A percentile compares a stretch with the other conserved stretches of the same genome.
Conservation (phyloP, 2,113 vertebrate species). For the Melospiza melodia region DNA sequence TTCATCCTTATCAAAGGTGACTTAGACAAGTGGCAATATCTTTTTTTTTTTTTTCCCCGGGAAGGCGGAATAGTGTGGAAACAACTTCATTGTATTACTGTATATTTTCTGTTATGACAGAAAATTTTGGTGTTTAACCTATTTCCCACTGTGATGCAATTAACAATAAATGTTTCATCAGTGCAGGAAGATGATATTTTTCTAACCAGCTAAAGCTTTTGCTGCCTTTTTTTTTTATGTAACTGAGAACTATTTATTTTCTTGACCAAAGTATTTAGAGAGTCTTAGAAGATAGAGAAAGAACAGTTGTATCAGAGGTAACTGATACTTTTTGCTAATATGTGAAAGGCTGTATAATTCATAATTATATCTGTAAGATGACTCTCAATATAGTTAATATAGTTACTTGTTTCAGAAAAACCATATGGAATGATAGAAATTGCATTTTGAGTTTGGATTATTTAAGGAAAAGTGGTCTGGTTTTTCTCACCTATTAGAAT, state of each 20-base stretch:
- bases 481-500: not conserved
- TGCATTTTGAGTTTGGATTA: not conserved
- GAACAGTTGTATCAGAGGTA: not conserved
- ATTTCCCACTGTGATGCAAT: not conserved
- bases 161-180: not conserved
- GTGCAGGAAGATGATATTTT: not conserved
- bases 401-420: not conserved
- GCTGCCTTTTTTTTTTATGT: not conserved
- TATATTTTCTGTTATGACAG: conserved; percentile 1
- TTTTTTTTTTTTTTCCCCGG: not conserved
- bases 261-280: not conserved
- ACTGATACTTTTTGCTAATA: not conserved
- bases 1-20: not conserved
- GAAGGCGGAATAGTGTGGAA: not conserved
- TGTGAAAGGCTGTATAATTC: not conserved
- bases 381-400: not conserved
- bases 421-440: not conserved
- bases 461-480: not conserved
- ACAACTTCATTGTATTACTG: not conserved
- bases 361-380: not conserved
- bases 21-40: not conserved
- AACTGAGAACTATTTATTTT: not conserved
- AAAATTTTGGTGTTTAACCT: not conserved
- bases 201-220: conserved; percentile 12
- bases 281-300: not conserved